Base-by-base conservation (phyloP, 1,140 invertebrate genomes). In the Hylaeus anthracinus region DNA sequence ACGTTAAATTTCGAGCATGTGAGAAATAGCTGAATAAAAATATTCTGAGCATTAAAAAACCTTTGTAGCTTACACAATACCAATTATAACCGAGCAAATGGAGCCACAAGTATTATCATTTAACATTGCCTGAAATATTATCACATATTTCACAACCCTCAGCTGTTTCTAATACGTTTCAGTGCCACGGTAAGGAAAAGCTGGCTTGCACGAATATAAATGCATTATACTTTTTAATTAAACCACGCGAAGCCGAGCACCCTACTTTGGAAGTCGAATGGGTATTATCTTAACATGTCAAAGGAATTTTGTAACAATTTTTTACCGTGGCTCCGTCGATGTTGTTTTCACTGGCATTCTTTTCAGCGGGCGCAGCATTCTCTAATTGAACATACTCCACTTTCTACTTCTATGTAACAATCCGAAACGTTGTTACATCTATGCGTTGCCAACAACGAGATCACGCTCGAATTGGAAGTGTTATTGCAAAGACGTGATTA, bases 331-430 rank as follows among this genome's bases (percentile, higher is more conserved):
- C 14, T 26, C 1, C 9, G 61, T 65, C n/a, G 70, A 73, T 73
- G 43, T 73, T 66, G 77, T 73, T 79, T 79, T 73, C 77, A 58
- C 53, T 73, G 9, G 43, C 77, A 79, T 75, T 83, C 60, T 80
- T 70, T 65, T 80, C 10, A 26, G 12, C 51, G n/a, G 79, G 56
- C 77, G 10, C 51, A 76, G 65, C 78, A 65, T 85, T 79, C 12
- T 81, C 65, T 86, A 81, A 91, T 87, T 82, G 81, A 82, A 73
- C 72, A 87, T 90, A 87, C 73, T 51, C 81, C 80, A 85, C 86
- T 90, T 89, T 90, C 85, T 85, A 87, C 70, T 89, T 89, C 89
- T 85, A 82, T 86, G 83, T 81, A 86, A 86, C 61, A 85, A 71
- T 78, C 43, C 61, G 60, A 72, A 85, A 66, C 67, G 60, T 77